Percentiles rank a stretch among this genome's conserved stretches.
Evolutionary conservation across 1,140 invertebrate species (phyloP).

Genomic region (Lethrus apterus): DNA sequence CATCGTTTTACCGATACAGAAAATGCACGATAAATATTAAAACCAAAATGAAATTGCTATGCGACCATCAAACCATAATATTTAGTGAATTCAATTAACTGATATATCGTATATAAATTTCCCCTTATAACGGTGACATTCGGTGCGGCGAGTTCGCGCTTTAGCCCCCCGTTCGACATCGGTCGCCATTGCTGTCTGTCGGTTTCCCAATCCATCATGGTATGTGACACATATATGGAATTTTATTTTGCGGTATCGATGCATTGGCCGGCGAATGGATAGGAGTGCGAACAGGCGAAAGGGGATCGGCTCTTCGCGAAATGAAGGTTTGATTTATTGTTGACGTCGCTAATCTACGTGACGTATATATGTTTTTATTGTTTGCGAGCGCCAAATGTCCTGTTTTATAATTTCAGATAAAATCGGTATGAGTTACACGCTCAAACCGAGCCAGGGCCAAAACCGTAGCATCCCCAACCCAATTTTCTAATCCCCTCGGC

Average conservation of each 20-base stretch:
- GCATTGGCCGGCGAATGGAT: constrained; percentile 23
- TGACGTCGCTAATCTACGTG: constrained; percentile 41
- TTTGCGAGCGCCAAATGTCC: constrained; percentile 35
- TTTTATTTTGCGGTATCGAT: constrained; percentile 39
- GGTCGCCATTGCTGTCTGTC: constrained; percentile 30
- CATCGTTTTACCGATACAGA: constrained; percentile 13
- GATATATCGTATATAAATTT: constrained; percentile 34
- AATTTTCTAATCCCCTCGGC: constrained; percentile 9
- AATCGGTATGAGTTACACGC: constrained; percentile 36
- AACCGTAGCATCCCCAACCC: constrained; percentile 1
- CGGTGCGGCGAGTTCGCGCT: constrained; percentile 14
- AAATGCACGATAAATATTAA: constrained; percentile 28
- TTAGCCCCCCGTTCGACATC: constrained; percentile 6
- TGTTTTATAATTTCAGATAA: constrained; percentile 41
- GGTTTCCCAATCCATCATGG: constrained; percentile 36
- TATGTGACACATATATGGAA: constrained; percentile 35
- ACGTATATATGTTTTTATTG: constrained; percentile 42
- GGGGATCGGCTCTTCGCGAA: constrained; percentile 28
- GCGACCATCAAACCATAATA: constrained; percentile 30
- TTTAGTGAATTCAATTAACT: constrained; percentile 35
- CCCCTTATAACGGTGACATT: constrained; percentile 29
- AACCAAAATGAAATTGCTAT: constrained; percentile 29
- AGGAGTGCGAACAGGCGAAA: constrained; percentile 1
- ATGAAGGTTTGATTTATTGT: constrained; percentile 41
- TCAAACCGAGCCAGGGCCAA: neutral